These are phyloP conservation scores for Dasypolia templi DNA, from an alignment of 2,888 invertebrate genomes.

Conservation along the genomic window DNA sequence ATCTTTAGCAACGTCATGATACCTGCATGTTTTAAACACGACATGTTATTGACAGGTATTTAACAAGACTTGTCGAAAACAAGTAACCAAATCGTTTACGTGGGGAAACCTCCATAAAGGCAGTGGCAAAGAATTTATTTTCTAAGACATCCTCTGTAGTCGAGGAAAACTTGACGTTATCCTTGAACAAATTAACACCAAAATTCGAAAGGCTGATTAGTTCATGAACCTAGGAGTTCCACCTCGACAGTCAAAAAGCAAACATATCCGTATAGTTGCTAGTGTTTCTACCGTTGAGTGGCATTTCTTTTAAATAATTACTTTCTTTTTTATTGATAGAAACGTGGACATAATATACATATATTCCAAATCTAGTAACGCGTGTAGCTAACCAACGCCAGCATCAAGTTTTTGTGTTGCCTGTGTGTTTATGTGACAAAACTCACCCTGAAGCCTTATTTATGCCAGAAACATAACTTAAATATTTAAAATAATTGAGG, in stretches of 20 bases:
- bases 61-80: background rate
- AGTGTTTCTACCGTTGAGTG: background rate
- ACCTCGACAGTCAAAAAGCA: background rate
- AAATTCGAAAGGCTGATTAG: background rate
- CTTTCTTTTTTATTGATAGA: background rate
- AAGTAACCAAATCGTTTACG: background rate
- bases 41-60: too few relatives aligned
- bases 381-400: background rate
- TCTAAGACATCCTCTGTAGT: background rate
- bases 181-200: background rate
- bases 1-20: background rate
- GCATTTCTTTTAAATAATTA: background rate
- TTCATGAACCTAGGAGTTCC: background rate
- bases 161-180: background rate
- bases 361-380: background rate
- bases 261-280: background rate
- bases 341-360: background rate
- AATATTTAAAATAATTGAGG: background rate
- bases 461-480: background rate
- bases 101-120: background rate
- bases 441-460: too few relatives aligned
- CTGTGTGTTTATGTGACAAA: background rate
- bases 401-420: background rate
- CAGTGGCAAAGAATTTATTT: background rate
- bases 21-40: background rate